Base-by-base conservation (phyloP, 2,888 invertebrate genomes). In the Tetropium fuscum region DNA sequence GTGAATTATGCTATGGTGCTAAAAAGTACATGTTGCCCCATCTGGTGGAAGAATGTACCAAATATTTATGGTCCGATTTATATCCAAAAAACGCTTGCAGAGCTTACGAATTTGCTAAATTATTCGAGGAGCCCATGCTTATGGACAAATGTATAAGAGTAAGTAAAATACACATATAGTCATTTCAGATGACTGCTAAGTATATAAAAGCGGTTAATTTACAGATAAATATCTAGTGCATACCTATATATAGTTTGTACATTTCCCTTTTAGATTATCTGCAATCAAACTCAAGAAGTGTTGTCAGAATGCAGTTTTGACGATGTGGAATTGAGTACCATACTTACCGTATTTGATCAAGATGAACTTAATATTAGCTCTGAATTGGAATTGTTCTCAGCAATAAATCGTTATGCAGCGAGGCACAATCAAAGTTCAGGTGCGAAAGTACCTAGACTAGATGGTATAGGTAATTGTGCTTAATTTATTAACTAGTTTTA, bases 11-110 rank as follows among this genome's bases (percentile, higher is more conserved):
- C 76, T 94, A 94, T 78, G 93, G 91, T 53, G 94, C 93, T 6
- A 94, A 94, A 74, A 94, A 94, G 74, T 94, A 94, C 72, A 92
- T 94, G 90, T 79, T 94, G 53, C 94, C 94, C 0, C 89, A 90
- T 78, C 84, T 94, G 5, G 92, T 94, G 0, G 90, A 93, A 65
- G 90, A 92, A 70, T 94, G 94, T 76, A 94, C 93, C 0, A 87
- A 89, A 63, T 94, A 89, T 74, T 82, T 94, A n/a, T 94, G 93
- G 93, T 89, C 90, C 0, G 91, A 92, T 77, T 80, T 92, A 27
- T 87, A 89, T 58, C 90, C 93, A 0, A 89, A 89, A 73, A 94
- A 93, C 80, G 94, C 92, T 0, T 94, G 93, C 66, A 82, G 93
- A 43, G 93, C 94, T 0, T 94, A 92, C 75, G 94, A 94, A 77